These are phyloP conservation scores for Toxostoma redivivum DNA, from an alignment of 2,113 vertebrate genomes.

Conservation along the genomic window DNA sequence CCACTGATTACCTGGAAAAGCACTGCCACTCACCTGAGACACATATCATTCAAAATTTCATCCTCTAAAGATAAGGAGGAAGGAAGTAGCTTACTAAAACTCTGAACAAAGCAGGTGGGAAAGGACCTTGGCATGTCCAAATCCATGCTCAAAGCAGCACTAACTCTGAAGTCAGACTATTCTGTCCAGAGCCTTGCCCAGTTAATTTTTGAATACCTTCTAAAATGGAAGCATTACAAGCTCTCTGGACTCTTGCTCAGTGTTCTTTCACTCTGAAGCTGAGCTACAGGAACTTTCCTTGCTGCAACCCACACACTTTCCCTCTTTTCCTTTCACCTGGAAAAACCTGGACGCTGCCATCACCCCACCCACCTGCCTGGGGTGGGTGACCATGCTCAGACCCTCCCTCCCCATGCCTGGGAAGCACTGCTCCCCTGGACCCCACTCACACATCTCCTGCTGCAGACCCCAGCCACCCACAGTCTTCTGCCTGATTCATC, in stretches of 20 bases:
- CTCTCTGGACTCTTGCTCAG: background rate
- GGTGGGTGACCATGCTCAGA: rapidly evolving
- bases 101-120: background rate
- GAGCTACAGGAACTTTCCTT: background rate
- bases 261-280: background rate
- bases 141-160: background rate
- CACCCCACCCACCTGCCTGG: rapidly evolving
- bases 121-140: background rate
- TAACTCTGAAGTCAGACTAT: background rate
- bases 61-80: background rate
- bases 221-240: background rate
- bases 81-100: background rate
- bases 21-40: background rate
- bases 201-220: background rate
- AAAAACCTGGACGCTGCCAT: background rate
- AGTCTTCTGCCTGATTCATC: background rate
- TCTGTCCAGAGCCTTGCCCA: background rate
- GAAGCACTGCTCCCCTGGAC: background rate
- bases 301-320: background rate
- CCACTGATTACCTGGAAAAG: background rate
- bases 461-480: background rate
- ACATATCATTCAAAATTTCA: background rate
- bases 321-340: background rate
- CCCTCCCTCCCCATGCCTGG: rapidly evolving
- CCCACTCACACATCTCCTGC: background rate